Evolutionary conservation across 2,888 invertebrate genomes (phyloP), one percentile per base, ranked within the genome.

Genomic region (Caenorhabditis imperialis): DNA sequence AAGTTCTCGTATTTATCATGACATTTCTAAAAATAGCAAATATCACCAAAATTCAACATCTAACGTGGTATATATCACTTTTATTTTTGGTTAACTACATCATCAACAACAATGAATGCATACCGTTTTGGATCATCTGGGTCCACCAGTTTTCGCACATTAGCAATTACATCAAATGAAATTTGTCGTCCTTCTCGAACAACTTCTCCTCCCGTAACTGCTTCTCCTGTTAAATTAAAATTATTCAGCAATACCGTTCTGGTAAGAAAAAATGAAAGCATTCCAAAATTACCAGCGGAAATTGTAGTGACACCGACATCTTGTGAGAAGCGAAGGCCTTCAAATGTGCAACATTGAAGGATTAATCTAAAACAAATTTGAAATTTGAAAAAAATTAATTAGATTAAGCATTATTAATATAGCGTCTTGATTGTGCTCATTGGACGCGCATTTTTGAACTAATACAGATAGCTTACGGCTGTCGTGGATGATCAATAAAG

Each of bases 151-250:
- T 86, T 85, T 16, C 83, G 57, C 40, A 86, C 84, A 60, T 86
- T 86, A 10, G 86, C 84, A 44, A 86, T 86, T 40, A 86, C 84
- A 67, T 86, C 86, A 53, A 86, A 86, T n/a, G 86, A 86, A 50
- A 86, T 86, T 69, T 86, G 86, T n/a, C 86, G 78, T 38, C 84
- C 86, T 23, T 82, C 81, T 7, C 86, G 79, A 47, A 86, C 77
- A 7, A 86, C 86, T 75, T 86, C 86, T 37, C 86, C 86, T 23
- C 86, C 86, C 20, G 86, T 86, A 33, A 86, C 85, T 1, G 86
- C 86, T 62, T 86, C 86, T 7, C 86, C 86, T 75, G 45, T 16
- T 18, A 30, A 16, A 14, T 7, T 4, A 14, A 53, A 10, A 16
- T 4, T 18, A 12, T 51, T 22, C 18, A 30, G 14, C 12, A 42